phyloP scores from a whole-genome alignment of 2,797 vertebrate species.

The Eremophila alpestris region DNA sequence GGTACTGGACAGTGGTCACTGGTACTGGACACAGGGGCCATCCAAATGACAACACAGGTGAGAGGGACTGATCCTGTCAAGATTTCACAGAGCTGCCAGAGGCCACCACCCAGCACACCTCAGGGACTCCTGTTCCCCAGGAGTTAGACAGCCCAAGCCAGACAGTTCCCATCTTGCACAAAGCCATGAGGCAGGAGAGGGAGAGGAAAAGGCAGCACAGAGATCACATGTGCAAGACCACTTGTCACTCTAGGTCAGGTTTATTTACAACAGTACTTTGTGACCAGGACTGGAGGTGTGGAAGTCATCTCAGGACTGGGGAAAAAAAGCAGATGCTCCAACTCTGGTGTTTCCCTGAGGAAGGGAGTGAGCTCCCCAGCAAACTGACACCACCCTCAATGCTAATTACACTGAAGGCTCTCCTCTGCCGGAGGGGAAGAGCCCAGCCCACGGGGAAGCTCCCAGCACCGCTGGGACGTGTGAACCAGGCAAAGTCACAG shows the following conservation, averaged over 20 bases:
- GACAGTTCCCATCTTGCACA: neutral
- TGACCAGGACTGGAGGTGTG: neutral
- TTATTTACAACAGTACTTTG: neutral
- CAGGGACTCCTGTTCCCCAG: neutral
- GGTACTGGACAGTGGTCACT: fast-evolving
- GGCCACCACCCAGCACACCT: neutral
- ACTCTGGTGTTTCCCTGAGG: neutral
- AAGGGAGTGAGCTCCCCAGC: neutral
- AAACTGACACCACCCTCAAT: neutral
- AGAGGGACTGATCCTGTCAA: neutral
- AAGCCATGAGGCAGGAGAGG: neutral
- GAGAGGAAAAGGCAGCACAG: neutral
- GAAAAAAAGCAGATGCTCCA: neutral
- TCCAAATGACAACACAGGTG: neutral
- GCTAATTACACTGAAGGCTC: neutral
- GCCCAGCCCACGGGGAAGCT: constrained; percentile 8
- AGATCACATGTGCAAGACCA: neutral
- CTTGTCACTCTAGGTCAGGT: neutral
- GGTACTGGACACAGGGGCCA: neutral
- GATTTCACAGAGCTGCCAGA: neutral
- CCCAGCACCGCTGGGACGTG: neutral
- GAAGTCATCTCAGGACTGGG: neutral
- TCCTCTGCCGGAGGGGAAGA: neutral
- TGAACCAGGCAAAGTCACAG: neutral
- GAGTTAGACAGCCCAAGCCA: neutral